Percentiles rank a stretch among this genome's conserved stretches.
These are phyloP conservation scores for Patiria miniata DNA, from an alignment of 35 echinoderm and acorn worm genomes.

Conservation along the genomic window DNA sequence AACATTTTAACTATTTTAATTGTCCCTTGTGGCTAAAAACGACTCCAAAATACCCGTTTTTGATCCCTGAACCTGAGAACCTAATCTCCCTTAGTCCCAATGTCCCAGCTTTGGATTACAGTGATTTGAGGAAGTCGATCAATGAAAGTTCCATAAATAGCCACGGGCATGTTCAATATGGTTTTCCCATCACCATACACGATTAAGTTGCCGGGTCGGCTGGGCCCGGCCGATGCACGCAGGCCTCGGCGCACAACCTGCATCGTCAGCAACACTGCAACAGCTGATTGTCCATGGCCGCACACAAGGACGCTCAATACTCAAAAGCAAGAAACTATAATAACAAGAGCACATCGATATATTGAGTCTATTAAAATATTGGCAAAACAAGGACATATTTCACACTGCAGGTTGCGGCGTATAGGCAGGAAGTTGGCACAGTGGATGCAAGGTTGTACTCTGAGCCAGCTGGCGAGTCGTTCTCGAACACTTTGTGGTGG, in stretches of 20 bases:
- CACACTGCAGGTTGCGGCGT: not conserved
- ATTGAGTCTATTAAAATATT: constrained; percentile 10
- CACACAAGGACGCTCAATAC: not conserved
- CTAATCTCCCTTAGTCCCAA: too few relatives aligned
- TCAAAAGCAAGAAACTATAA: not conserved
- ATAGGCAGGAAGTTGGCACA: not conserved
- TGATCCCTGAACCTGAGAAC: too few relatives aligned
- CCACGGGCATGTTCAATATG: not conserved
- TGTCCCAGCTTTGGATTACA: too few relatives aligned
- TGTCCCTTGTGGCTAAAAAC: too few relatives aligned
- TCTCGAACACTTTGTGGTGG: too few relatives aligned
- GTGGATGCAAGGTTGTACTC: not conserved
- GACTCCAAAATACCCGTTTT: too few relatives aligned
- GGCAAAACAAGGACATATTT: constrained; percentile 12
- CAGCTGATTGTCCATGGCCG: not conserved
- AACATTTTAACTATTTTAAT: too few relatives aligned
- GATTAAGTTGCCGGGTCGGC: not conserved
- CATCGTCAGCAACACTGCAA: not conserved
- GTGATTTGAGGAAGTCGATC: too few relatives aligned
- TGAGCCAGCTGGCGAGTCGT: too few relatives aligned
- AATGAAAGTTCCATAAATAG: too few relatives aligned
- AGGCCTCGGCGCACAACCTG: not conserved
- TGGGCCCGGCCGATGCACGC: not conserved
- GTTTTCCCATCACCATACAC: not conserved
- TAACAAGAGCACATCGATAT: not conserved